Percentiles rank a stretch among this genome's conserved stretches.
Conservation (phyloP, 2,113 vertebrate species). For the Pedetes capensis region DNA sequence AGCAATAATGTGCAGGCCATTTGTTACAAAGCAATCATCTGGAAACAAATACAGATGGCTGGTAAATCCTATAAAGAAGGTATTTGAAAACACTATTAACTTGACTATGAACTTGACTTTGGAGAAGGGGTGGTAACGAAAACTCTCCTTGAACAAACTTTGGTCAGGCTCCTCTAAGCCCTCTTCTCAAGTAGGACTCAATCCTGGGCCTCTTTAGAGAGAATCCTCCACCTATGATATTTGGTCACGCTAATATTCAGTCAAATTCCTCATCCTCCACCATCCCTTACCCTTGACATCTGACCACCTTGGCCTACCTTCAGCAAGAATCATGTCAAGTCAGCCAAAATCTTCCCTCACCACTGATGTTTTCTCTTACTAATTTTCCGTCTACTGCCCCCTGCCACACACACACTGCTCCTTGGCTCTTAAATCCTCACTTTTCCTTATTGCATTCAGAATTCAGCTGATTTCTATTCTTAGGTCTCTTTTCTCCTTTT, state of each 20-base stretch:
- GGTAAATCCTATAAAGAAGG: background rate
- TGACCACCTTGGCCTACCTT: background rate
- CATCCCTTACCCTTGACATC: background rate
- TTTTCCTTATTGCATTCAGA: background rate
- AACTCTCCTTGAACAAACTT: background rate
- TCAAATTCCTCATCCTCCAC: background rate
- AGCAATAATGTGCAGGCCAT: background rate
- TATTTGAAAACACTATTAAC: background rate
- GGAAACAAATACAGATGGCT: background rate
- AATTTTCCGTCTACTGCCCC: background rate
- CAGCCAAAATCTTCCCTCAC: background rate
- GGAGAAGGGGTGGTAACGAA: background rate
- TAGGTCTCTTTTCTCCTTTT: background rate
- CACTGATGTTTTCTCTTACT: background rate
- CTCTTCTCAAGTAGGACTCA: background rate
- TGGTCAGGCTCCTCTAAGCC: background rate
- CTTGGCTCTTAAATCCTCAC: background rate
- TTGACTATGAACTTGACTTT: background rate
- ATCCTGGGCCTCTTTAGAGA: background rate
- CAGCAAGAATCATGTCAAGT: background rate
- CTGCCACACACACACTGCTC: background rate
- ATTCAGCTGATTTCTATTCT: background rate
- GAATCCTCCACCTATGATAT: background rate
- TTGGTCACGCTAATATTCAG: background rate
- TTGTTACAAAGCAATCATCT: background rate